Conservation (phyloP, 2,113 vertebrate species). For the Tragulus kanchil region DNA sequence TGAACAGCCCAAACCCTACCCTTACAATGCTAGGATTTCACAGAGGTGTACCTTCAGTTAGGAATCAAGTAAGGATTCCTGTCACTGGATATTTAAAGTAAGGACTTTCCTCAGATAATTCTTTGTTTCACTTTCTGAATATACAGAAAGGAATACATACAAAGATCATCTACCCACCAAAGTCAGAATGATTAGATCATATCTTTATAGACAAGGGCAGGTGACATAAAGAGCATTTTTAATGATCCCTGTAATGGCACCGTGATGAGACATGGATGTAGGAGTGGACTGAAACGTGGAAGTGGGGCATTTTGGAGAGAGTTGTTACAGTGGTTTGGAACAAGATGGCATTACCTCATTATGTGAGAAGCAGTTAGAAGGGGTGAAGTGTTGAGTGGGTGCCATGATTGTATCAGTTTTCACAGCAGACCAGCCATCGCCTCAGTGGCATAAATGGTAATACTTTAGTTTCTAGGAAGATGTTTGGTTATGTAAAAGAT, state of each 20-base stretch:
- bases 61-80: not conserved
- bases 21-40: not conserved
- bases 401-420: not conserved
- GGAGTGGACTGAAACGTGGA: no score
- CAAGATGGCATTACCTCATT: not conserved
- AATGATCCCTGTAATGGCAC: not conserved
- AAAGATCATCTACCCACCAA: not conserved
- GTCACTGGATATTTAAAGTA: not conserved
- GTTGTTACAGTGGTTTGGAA: not conserved
- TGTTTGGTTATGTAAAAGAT: not conserved
- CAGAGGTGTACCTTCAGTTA: not conserved
- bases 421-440: not conserved
- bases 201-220: no score
- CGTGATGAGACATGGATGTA: no score
- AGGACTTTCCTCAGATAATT: conserved; percentile 13
- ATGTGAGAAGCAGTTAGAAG: not conserved
- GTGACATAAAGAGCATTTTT: not conserved
- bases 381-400: not conserved
- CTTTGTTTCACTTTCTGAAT: conserved; percentile 12
- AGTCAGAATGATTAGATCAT: not conserved
- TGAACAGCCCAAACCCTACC: not conserved
- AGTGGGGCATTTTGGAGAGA: not conserved
- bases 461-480: conserved; percentile 68
- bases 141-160: not conserved
- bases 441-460: not conserved